A percentile compares a stretch with the other conserved stretches of the same genome.
Conservation (phyloP, 2,888 invertebrate genomes). For the Neoascia interrupta region DNA sequence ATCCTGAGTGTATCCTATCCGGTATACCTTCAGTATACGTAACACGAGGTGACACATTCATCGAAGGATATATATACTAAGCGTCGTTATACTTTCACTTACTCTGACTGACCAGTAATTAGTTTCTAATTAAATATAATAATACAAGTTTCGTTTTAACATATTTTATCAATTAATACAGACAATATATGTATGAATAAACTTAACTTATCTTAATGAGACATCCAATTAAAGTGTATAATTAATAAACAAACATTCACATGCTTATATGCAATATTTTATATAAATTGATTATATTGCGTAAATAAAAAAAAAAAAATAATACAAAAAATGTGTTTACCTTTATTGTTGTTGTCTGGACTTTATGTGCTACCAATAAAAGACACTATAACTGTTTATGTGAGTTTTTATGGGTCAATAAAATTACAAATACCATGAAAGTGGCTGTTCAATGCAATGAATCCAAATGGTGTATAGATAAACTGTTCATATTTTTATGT, state of each 20-base stretch:
- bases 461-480: constrained; percentile 31
- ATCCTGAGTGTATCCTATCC: constrained; percentile 99
- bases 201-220: too few species aligned
- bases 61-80: constrained; percentile 75
- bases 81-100: constrained; percentile 3
- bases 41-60: constrained; percentile 96
- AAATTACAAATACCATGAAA: constrained; percentile 52
- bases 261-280: too few species aligned
- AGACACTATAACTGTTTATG: constrained; percentile 66
- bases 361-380: constrained; percentile 41
- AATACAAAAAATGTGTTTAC: constrained; percentile 9
- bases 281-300: too few species aligned
- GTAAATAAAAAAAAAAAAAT: not conserved
- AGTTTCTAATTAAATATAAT: not conserved
- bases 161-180: not conserved
- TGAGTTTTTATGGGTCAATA: constrained; percentile 56
- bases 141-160: not conserved
- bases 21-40: constrained; percentile 99
- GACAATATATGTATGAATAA: constrained; percentile 1
- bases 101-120: too few species aligned
- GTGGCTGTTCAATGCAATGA: constrained; percentile 54
- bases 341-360: constrained; percentile 31
- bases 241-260: too few species aligned
- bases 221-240: too few species aligned
- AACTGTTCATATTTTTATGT: constrained; percentile 30